phyloP scores from a whole-genome alignment of 2,113 vertebrate genomes.

The Melanostigma gelatinosum region DNA sequence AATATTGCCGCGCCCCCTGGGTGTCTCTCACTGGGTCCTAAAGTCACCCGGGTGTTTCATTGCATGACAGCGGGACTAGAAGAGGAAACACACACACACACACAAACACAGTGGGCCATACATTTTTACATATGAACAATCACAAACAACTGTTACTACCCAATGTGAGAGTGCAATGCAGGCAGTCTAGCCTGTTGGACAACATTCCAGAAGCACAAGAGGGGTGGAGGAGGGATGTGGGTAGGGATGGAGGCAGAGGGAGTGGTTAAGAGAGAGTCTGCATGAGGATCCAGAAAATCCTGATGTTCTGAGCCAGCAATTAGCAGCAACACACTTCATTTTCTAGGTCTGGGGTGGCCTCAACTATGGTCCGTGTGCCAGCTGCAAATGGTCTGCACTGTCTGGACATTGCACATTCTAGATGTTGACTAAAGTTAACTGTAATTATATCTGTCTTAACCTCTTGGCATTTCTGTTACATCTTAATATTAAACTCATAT shows the following conservation, averaged over 20 bases:
- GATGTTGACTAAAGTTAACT: background rate
- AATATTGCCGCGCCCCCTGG: slow-evolving; percentile 68
- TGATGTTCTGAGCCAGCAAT: background rate
- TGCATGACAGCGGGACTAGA: background rate
- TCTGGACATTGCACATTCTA: background rate
- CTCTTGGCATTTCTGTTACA: background rate
- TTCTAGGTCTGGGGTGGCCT: background rate
- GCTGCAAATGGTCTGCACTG: background rate
- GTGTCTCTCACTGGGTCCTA: slow-evolving; percentile 81
- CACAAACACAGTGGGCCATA: slow-evolving; percentile 1
- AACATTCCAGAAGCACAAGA: slow-evolving; percentile 63
- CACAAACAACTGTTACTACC: slow-evolving; percentile 30
- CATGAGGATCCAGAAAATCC: slow-evolving; percentile 29
- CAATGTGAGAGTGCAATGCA: slow-evolving; percentile 15
- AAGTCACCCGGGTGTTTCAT: slow-evolving; percentile 64
- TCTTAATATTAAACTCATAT: no score
- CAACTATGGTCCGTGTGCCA: background rate
- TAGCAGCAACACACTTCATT: background rate
- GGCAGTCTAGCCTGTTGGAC: slow-evolving; percentile 64
- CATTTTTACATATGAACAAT: slow-evolving; percentile 5
- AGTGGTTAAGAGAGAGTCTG: slow-evolving; percentile 5
- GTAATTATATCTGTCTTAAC: background rate
- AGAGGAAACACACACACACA: slow-evolving; percentile 29
- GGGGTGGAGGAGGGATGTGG: slow-evolving; percentile 39
- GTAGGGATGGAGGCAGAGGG: slow-evolving; percentile 27